Percentiles rank a stretch among this genome's conserved stretches.
phyloP scores from a whole-genome alignment of 1,140 invertebrate genomes.

The Pomacea maculata region DNA sequence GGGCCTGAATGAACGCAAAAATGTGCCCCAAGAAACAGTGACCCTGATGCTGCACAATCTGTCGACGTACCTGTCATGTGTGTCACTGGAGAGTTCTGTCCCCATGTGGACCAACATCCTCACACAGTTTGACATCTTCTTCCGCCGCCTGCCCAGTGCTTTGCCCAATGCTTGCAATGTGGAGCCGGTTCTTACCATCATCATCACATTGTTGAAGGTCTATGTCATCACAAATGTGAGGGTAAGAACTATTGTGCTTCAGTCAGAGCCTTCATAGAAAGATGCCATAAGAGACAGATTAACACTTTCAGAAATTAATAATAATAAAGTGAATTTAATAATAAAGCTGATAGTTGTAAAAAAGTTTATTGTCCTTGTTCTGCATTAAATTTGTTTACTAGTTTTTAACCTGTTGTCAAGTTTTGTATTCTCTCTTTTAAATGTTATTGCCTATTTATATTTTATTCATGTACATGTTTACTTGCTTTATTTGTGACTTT shows the following conservation, averaged over 20 bases:
- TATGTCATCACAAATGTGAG: constrained; percentile 83
- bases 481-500: too few relatives aligned
- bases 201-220: constrained; percentile 85
- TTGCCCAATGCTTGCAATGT: constrained; percentile 77
- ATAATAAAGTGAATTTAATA: too few relatives aligned
- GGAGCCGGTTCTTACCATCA: constrained; percentile 82
- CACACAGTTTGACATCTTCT: constrained; percentile 84
- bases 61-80: constrained; percentile 90
- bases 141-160: constrained; percentile 80
- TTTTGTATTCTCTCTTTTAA: too few relatives aligned
- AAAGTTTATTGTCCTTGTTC: neutral
- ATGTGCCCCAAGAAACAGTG: constrained; percentile 78
- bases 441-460: too few relatives aligned
- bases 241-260: constrained; percentile 66
- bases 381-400: neutral
- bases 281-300: too few relatives aligned
- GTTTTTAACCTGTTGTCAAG: too few relatives aligned
- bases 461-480: too few relatives aligned
- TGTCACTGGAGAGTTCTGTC: constrained; percentile 84
- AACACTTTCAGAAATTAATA: too few relatives aligned
- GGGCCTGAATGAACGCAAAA: constrained; percentile 88
- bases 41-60: constrained; percentile 81
- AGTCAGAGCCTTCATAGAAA: too few relatives aligned
- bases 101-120: constrained; percentile 82
- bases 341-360: neutral